Percentiles rank a stretch among this genome's conserved stretches.
These are phyloP conservation scores for Drosophila takahashii DNA, from an alignment of 1,140 invertebrate species.

Conservation along the genomic window DNA sequence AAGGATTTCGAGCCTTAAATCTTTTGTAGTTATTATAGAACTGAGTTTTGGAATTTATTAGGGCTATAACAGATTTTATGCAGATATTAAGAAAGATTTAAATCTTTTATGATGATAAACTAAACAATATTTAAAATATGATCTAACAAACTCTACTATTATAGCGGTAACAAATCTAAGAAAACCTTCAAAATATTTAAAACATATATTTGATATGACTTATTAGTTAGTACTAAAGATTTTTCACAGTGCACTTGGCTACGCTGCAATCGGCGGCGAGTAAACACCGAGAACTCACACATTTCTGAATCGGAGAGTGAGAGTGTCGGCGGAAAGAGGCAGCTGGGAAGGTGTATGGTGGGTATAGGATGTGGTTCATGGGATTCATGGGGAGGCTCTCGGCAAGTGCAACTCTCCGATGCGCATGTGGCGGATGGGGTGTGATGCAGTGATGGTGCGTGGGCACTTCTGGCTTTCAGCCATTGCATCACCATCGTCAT, in stretches of 20 bases:
- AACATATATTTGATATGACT: too few species aligned
- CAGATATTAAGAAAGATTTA: too few species aligned
- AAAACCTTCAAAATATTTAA: too few species aligned
- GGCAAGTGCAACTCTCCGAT: slow-evolving; percentile 56
- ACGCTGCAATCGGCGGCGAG: slow-evolving; percentile 56
- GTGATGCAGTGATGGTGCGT: slow-evolving; percentile 6
- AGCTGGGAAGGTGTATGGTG: slow-evolving; percentile 1
- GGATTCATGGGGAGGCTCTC: not conserved
- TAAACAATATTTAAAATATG: too few species aligned
- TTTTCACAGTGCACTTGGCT: slow-evolving; percentile 4
- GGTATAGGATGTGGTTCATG: slow-evolving; percentile 3
- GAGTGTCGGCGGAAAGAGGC: slow-evolving; percentile 28
- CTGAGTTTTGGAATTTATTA: too few species aligned
- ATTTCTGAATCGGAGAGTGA: slow-evolving; percentile 40
- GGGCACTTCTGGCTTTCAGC: slow-evolving; percentile 24
- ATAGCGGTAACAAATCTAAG: too few species aligned
- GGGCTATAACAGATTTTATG: too few species aligned
- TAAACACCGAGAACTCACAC: slow-evolving; percentile 59
- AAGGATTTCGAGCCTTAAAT: too few species aligned
- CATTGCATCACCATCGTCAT: slow-evolving; percentile 58
- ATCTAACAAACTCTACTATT: too few species aligned
- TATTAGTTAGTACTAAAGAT: not conserved
- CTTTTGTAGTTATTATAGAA: too few species aligned
- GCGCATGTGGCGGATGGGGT: slow-evolving; percentile 29
- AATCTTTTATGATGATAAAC: too few species aligned